These are phyloP conservation scores for Aquatica leii DNA, from an alignment of 2,888 invertebrate species.

Conservation along the genomic window DNA sequence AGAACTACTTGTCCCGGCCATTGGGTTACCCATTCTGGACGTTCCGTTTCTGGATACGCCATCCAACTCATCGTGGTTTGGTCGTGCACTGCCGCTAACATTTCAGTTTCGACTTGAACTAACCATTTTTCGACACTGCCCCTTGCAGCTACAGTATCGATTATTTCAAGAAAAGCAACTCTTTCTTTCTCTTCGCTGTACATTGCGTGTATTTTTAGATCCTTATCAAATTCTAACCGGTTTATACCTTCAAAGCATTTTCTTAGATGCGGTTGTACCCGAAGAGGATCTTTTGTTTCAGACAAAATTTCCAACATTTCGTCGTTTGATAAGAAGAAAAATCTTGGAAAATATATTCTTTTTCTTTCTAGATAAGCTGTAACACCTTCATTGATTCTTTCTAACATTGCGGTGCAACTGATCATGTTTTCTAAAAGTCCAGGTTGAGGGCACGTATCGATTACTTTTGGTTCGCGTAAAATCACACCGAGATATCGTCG, in stretches of 20 bases:
- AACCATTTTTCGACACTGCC: slow-evolving; percentile 91
- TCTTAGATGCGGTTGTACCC: slow-evolving; percentile 85
- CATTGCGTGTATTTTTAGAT: slow-evolving; percentile 79
- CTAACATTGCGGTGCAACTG: slow-evolving; percentile 73
- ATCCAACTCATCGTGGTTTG: slow-evolving; percentile 73
- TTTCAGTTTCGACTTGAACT: slow-evolving; percentile 81
- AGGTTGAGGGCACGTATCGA: neutral
- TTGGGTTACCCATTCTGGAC: slow-evolving; percentile 75
- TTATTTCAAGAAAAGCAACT: slow-evolving; percentile 68
- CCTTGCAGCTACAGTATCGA: slow-evolving; percentile 75
- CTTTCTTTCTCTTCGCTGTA: slow-evolving; percentile 80
- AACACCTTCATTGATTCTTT: slow-evolving; percentile 84
- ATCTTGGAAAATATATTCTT: slow-evolving; percentile 82
- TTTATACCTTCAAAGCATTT: slow-evolving; percentile 90
- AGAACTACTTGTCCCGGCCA: slow-evolving; percentile 88
- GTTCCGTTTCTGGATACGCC: slow-evolving; percentile 66
- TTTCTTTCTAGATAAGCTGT: slow-evolving; percentile 86
- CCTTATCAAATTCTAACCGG: slow-evolving; percentile 74
- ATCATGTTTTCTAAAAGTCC: slow-evolving; percentile 67
- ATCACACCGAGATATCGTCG: slow-evolving; percentile 71
- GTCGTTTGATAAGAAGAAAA: slow-evolving; percentile 91
- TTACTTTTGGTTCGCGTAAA: slow-evolving; percentile 62
- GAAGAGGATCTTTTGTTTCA: slow-evolving; percentile 84
- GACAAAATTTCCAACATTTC: slow-evolving; percentile 91
- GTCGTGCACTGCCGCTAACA: slow-evolving; percentile 76